phyloP scores from a whole-genome alignment of 1,140 invertebrate genomes.

The Eriocheir sinensis region DNA sequence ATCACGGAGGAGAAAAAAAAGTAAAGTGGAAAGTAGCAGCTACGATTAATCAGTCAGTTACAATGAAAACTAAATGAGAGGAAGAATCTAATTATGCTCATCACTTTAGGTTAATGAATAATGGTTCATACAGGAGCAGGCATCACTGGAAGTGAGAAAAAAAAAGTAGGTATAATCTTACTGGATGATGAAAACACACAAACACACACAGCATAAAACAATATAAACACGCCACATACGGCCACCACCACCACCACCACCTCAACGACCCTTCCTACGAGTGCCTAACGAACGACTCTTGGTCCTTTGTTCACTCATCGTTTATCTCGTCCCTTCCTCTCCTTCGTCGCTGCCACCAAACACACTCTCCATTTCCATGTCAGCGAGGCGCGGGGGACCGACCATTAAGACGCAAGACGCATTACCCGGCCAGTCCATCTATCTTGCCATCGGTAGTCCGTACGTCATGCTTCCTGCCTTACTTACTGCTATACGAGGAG shows the following conservation, averaged over 20 bases:
- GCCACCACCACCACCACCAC: not conserved
- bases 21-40: too few species aligned
- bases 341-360: not conserved
- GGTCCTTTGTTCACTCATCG: not conserved
- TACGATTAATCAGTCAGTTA: too few species aligned
- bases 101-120: too few species aligned
- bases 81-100: too few species aligned
- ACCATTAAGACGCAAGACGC: not conserved
- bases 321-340: not conserved
- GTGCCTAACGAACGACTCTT: too few species aligned
- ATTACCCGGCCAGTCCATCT: not conserved
- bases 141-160: not conserved
- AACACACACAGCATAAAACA: not conserved
- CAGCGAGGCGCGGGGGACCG: not conserved
- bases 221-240: too few species aligned
- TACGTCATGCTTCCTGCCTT: not conserved
- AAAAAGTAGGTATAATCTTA: not conserved
- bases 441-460: not conserved
- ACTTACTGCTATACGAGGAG: too few species aligned
- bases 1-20: too few species aligned
- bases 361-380: not conserved
- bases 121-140: too few species aligned
- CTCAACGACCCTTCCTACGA: too few species aligned
- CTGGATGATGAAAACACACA: not conserved
- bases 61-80: too few species aligned